Evolutionary conservation across 2,113 vertebrate species (phyloP).

Genomic region (Ptilonorhynchus violaceus): DNA sequence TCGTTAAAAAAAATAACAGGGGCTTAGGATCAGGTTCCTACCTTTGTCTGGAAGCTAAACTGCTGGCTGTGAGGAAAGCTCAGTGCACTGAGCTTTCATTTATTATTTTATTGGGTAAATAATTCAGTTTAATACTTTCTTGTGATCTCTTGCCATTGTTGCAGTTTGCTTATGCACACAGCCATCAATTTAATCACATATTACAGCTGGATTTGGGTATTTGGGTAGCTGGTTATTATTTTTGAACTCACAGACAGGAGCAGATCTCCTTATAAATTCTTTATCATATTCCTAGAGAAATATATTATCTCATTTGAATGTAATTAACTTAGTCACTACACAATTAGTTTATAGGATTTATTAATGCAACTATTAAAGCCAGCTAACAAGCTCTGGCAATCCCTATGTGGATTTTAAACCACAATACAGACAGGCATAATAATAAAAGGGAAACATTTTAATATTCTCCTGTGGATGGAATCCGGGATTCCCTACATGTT

Average conservation of each 20-base stretch:
- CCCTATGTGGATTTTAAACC: slow-evolving; percentile 44
- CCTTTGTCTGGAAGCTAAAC: not conserved
- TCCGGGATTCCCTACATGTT: not conserved
- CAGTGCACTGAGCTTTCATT: not conserved
- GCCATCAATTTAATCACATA: not conserved
- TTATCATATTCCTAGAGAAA: slow-evolving; percentile 33
- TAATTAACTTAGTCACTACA: slow-evolving; percentile 43
- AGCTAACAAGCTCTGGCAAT: slow-evolving; percentile 62
- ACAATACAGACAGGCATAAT: not conserved
- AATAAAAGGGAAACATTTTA: not conserved
- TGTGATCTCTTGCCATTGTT: not conserved
- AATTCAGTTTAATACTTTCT: slow-evolving; percentile 21
- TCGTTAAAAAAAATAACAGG: not conserved
- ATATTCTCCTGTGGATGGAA: not conserved
- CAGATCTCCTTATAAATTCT: not conserved
- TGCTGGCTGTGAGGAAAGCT: not conserved
- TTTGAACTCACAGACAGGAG: not conserved
- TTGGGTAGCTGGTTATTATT: not conserved
- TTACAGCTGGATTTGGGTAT: not conserved
- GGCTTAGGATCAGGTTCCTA: not conserved
- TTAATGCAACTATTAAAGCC: slow-evolving; percentile 64
- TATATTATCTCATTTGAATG: slow-evolving; percentile 20
- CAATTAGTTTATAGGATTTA: slow-evolving; percentile 64
- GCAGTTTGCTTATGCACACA: not conserved
- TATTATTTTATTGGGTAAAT: slow-evolving; percentile 19